Conservation (phyloP, 2,888 invertebrate genomes). For the Trachelus tabidus region DNA sequence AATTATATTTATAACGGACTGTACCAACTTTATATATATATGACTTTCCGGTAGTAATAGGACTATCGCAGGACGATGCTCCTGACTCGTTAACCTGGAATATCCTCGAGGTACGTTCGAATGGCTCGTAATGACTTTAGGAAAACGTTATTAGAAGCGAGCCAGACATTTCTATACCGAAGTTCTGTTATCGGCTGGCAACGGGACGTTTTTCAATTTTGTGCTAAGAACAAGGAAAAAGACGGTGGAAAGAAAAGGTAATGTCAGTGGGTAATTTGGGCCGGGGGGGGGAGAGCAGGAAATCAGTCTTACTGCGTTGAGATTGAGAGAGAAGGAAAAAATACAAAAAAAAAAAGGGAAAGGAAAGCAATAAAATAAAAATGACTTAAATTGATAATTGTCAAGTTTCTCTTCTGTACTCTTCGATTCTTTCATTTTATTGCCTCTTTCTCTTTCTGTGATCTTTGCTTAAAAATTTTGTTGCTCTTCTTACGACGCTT, state of each 20-base stretch:
- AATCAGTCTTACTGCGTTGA: background rate
- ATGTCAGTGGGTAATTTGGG: background rate
- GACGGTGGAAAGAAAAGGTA: background rate
- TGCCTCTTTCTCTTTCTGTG: background rate
- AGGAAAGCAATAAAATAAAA: background rate
- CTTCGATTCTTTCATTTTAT: background rate
- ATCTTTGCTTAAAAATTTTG: background rate
- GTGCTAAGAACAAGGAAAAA: background rate
- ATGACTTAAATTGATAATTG: background rate
- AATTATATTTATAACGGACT: background rate
- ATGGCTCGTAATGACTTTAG: background rate
- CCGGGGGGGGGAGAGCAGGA: background rate
- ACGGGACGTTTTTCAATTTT: background rate
- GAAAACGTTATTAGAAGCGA: background rate
- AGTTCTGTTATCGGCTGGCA: background rate
- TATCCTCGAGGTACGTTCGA: background rate
- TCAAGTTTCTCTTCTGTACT: background rate
- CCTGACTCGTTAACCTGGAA: no score
- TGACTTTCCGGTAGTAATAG: background rate
- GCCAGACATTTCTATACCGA: background rate
- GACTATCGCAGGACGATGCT: background rate
- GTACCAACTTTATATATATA: background rate
- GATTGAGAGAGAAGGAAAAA: background rate
- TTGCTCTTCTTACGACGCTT: background rate
- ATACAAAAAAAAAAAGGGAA: background rate